Percentiles rank a stretch among this genome's conserved stretches.
Conservation (phyloP, 2,888 invertebrate species). For the Chrysolina americana region DNA sequence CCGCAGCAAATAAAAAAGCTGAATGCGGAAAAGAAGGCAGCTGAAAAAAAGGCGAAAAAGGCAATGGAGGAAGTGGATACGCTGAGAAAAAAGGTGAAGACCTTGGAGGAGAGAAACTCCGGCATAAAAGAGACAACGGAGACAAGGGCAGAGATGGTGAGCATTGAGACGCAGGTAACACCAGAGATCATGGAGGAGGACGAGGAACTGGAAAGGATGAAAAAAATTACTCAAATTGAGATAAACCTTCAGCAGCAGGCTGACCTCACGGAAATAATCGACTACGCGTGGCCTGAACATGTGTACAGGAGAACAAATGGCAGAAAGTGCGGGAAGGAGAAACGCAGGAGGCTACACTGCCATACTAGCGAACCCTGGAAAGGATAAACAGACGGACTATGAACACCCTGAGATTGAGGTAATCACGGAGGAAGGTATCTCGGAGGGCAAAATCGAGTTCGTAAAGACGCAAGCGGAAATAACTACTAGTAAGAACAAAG, state of each 20-base stretch:
- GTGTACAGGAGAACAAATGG: background rate
- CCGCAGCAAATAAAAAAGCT: no score
- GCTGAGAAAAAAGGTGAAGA: background rate
- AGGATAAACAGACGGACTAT: background rate
- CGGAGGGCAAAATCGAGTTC: background rate
- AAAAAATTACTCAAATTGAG: background rate
- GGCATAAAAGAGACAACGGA: background rate
- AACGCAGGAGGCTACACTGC: background rate
- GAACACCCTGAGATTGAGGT: constrained; percentile 9
- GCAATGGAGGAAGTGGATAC: background rate
- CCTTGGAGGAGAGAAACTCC: background rate
- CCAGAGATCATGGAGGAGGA: constrained; percentile 18
- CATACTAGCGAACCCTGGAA: background rate
- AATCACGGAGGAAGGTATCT: background rate
- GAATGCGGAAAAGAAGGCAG: no score
- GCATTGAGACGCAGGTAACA: constrained; percentile 6
- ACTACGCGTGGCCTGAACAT: background rate
- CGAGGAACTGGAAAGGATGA: background rate
- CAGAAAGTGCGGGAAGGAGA: background rate
- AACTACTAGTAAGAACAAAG: constrained; percentile 1
- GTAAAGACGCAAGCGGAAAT: constrained; percentile 10
- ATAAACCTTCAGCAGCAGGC: background rate
- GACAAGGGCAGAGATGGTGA: background rate
- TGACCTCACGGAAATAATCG: constrained; percentile 11
- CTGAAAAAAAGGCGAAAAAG: no score